These are phyloP conservation scores for Tachuris rubrigastra DNA, from an alignment of 2,113 vertebrate genomes.

Conservation along the genomic window DNA sequence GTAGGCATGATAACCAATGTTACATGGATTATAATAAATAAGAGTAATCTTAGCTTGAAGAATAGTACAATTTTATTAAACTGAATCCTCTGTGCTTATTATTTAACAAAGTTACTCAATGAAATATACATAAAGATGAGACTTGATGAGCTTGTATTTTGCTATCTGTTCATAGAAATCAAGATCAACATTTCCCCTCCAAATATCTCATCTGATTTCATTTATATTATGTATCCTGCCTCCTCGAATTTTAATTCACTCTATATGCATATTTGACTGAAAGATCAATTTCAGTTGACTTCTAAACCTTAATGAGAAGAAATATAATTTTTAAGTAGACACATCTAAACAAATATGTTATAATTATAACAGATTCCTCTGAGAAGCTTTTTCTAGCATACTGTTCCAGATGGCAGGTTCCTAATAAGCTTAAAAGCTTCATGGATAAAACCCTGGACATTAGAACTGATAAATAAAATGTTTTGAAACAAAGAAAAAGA, in stretches of 20 bases:
- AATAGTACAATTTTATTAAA: neutral
- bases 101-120: neutral
- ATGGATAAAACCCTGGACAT: slow-evolving; percentile 20
- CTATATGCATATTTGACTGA: neutral
- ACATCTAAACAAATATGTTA: neutral
- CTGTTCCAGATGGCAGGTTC: slow-evolving; percentile 26
- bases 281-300: neutral
- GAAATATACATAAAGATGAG: neutral
- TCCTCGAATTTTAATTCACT: neutral
- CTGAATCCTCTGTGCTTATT: neutral
- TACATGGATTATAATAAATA: neutral
- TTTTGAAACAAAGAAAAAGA: neutral
- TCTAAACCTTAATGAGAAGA: neutral
- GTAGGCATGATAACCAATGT: neutral
- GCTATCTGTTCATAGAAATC: neutral
- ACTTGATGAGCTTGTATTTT: neutral
- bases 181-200: neutral
- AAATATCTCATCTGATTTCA: neutral
- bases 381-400: slow-evolving; percentile 36
- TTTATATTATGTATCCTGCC: neutral
- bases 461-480: slow-evolving; percentile 22
- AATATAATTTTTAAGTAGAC: neutral
- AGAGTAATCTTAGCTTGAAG: neutral
- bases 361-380: neutral
- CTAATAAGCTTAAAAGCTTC: slow-evolving; percentile 50